Base-by-base conservation (phyloP, 2,113 vertebrate genomes). In the Zapornia atra region DNA sequence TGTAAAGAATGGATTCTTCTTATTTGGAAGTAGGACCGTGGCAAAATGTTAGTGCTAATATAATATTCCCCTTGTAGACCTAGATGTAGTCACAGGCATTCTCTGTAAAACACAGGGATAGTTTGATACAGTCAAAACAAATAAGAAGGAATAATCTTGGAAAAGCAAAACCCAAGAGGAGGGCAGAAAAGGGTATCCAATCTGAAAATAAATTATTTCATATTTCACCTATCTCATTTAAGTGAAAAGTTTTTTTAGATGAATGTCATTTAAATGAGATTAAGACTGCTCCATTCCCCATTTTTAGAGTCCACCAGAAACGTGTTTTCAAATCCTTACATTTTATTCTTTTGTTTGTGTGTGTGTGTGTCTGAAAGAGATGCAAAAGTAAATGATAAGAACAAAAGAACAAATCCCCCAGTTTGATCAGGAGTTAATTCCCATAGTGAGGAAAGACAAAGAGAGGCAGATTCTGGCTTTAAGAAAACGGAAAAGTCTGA, bases 221-320 rank as follows among this genome's bases (percentile, higher is more conserved):
- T 73, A 29, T 77, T 86, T 90, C 65, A 4, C 1, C 11, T 31
- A 31, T 26, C 6, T 29, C 61, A 29, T 51, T 68, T 60, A 72
- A 56, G 4, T 72, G 6, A 57, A 81, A 76, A 31, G 2, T 25
- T 33, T 92, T 86, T 92, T 86, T 46, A 42, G 8, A 29, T 56
- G 2, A 60, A 68, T 14, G 2, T 38, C 5, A 36, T 15, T 44
- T 28, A 61, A 88, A 72, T 33, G 0, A 54, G 79, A 71, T 25
- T 46, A 15, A 90, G 65, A 1, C 2, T 40, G 1, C 12, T 1
- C 2, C 0, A 0, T 42, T 2, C 2, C 2, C 6, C 2, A 3
- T 4, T 80, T 59, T 61, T 56, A 56, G 6, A 40, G 6, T 44
- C 5, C 15, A 25, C 4, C 20, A 79, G 6, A 51, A 64, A 1